These are phyloP conservation scores for Sebastolobus altivelis DNA, from an alignment of 2,797 vertebrate species.

Conservation along the genomic window DNA sequence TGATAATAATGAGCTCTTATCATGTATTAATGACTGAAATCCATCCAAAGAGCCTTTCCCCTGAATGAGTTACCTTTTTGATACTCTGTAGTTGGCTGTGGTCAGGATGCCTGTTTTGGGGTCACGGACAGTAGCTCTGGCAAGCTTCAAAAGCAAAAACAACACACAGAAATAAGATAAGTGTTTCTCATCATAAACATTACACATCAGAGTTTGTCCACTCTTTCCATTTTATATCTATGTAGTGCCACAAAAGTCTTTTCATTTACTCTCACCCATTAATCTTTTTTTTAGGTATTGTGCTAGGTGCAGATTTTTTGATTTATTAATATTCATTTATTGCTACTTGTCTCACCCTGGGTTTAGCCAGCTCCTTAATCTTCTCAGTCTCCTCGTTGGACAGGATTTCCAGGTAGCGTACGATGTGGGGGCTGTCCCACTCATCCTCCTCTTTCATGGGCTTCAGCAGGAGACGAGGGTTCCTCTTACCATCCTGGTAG, in stretches of 20 bases:
- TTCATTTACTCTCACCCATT: too few relatives aligned
- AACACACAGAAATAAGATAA: not conserved
- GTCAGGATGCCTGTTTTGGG: slow-evolving; percentile 96
- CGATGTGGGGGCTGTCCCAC: slow-evolving; percentile 97
- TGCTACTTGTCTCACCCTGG: slow-evolving; percentile 84
- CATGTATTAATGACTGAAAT: not conserved
- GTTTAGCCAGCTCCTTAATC: slow-evolving; percentile 95
- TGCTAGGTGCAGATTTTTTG: not conserved
- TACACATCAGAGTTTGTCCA: too few relatives aligned
- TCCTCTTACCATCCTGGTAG: slow-evolving; percentile 89
- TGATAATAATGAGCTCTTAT: not conserved
- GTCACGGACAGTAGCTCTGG: slow-evolving; percentile 96
- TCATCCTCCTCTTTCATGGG: slow-evolving; percentile 96
- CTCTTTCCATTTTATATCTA: too few relatives aligned
- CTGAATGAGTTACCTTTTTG: slow-evolving; percentile 91
- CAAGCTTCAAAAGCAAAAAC: slow-evolving; percentile 83
- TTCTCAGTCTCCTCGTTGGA: slow-evolving; percentile 91
- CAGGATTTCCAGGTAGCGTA: slow-evolving; percentile 91
- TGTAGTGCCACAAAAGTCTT: too few relatives aligned
- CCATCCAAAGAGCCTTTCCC: not conserved
- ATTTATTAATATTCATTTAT: not conserved
- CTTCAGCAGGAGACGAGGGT: slow-evolving; percentile 90
- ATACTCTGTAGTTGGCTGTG: slow-evolving; percentile 96
- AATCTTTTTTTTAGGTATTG: not conserved
- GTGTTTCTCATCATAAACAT: too few relatives aligned